Base-by-base conservation (phyloP, 2,113 vertebrate genomes). In the Recurvirostra avosetta region DNA sequence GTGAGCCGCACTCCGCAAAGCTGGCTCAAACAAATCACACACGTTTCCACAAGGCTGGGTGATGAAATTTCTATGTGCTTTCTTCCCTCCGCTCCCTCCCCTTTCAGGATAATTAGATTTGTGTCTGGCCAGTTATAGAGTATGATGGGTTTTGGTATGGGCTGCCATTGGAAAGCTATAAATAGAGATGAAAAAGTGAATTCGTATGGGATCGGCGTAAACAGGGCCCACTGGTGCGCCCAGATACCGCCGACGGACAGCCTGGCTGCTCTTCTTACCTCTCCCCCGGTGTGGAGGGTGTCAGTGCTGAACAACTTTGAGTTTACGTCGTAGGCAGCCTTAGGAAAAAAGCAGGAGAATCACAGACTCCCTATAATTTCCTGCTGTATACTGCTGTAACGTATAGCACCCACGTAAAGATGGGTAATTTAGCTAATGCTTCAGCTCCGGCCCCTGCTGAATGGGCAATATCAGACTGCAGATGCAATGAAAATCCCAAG, bases 351-450 rank as follows among this genome's bases (percentile, higher is more conserved):
- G 15, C n/a, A 43, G 55, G 9, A 23, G 23, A 43, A 26, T 22
- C 18, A 0, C 2, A 5, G 30, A 2, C 25, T n/a, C 7, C 22
- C 63, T 3, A 0, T 4, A 3, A n/a, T 29, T 56, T 58, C 76
- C 72, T 58, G n/a, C 84, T 74, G 63, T 11, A 2, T 2, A 0
- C 27, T 8, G 4, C 78, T 43, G 2, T 1, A 18, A n/a, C 1
- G 6, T 4, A 30, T 0, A 40, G 55, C 26, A 8, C 40, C 20
- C 30, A 9, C 3, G 0, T 8, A 27, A 71, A 27, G 41, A 16
- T 4, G 25, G 75, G 18, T 36, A 56, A 73, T 29, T 36, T 4
- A 45, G 63, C 75, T 22, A 11, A 30, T 1, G 1, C 30, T 34
- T 43, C 3, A 0, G 29, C 73, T 59, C 65, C 16, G 13, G 43